Conservation (phyloP, 1,140 invertebrate genomes). For the Brachionus plicatilis region DNA sequence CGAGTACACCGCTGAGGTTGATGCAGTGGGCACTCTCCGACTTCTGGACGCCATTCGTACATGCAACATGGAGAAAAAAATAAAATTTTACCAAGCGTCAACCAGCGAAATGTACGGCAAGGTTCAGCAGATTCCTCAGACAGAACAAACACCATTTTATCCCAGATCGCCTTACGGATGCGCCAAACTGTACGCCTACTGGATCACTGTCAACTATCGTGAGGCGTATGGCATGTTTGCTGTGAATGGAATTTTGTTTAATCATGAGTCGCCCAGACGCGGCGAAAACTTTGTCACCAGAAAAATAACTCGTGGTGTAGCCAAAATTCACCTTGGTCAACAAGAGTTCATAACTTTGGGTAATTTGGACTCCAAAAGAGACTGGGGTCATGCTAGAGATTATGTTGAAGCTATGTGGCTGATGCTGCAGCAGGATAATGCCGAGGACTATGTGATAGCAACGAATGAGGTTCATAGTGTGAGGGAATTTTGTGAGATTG, state of each 20-base stretch:
- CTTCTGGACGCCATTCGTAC: slow-evolving; percentile 90
- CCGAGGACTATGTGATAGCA: slow-evolving; percentile 95
- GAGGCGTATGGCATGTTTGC: slow-evolving; percentile 97
- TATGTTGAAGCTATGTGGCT: slow-evolving; percentile 99
- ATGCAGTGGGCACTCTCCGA: slow-evolving; percentile 90
- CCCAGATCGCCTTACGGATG: slow-evolving; percentile 98
- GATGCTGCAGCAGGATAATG: slow-evolving; percentile 87
- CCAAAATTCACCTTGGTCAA: slow-evolving; percentile 84
- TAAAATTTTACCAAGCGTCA: slow-evolving; percentile 69
- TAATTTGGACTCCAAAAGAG: slow-evolving; percentile 87
- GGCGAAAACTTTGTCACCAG: slow-evolving; percentile 97
- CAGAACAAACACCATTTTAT: slow-evolving; percentile 96
- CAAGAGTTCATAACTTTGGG: slow-evolving; percentile 83
- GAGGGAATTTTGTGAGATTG: slow-evolving; percentile 85
- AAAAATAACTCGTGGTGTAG: slow-evolving; percentile 93
- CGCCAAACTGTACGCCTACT: slow-evolving; percentile 95
- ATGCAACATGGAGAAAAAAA: slow-evolving; percentile 72
- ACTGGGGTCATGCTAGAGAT: slow-evolving; percentile 99
- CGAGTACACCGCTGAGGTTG: slow-evolving; percentile 98
- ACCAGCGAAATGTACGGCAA: slow-evolving; percentile 98
- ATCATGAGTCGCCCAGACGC: slow-evolving; percentile 94
- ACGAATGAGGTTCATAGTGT: slow-evolving; percentile 91
- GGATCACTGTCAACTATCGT: slow-evolving; percentile 96
- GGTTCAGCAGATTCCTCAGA: slow-evolving; percentile 90
- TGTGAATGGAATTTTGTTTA: slow-evolving; percentile 97